Base-by-base conservation (phyloP, 2,797 vertebrate genomes). In the Uromys caudimaculatus region DNA sequence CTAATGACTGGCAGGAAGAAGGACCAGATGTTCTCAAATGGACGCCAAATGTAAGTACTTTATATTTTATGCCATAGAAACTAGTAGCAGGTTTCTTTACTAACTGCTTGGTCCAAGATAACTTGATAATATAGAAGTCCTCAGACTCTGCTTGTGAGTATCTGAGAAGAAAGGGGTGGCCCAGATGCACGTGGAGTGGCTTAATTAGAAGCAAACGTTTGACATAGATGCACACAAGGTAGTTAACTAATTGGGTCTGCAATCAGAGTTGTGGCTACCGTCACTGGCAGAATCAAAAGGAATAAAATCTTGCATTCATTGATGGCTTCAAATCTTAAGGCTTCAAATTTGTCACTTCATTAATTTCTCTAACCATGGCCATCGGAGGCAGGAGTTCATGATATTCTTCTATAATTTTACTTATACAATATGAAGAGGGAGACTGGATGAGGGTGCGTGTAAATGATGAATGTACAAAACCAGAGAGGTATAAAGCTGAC, bases 1-100 rank as follows among this genome's bases (percentile, higher is more conserved):
- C 91, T 95, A 90, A 50, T 23, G 84, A 69, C 77, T 90, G 93
- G 85, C 27, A 62, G 78, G 77, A 50, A 87, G 92, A 67, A 86
- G 92, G 73, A 67, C 27, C 8, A 41, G 84, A 38, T 16, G 6
- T 19, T 44, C 58, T 90, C 90, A 84, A 32, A 85, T 11, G n/a
- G 73, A 92, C 13, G 50, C 41, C 35, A 41, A 81, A 54, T 78
- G 56, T 82, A 96, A 88, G 71, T 19, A 62, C 54, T 93, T 93
- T 62, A 27, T 75, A 58, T 79, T 95, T 93, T 78, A 29, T 56
- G 12, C 17, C 12, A 10, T 16, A 35, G 54, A 58, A 96, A 82
- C 78, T 60, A 85, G 81, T 58, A 78, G 88, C n/a, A 64, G 27
- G 67, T 47, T 85, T 96, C 84, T 78, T 94, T 84, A 50, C 38